Conservation (phyloP, 1,140 invertebrate genomes). For the Neodiprion virginianus region DNA sequence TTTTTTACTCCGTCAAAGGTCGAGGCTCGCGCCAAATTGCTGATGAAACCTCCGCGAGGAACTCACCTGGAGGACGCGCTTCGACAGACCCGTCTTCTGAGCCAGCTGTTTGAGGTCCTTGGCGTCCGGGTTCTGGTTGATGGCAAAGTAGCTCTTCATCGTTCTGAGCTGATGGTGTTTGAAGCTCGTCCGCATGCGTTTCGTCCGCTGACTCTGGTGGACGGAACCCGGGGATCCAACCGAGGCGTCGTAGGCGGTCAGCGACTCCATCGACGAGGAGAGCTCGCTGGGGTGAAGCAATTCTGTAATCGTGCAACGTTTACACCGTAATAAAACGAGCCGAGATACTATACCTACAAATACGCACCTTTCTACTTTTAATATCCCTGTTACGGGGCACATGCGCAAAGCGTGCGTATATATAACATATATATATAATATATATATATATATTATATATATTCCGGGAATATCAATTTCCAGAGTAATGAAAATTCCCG, state of each 20-base stretch:
- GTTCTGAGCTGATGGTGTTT: slow-evolving; percentile 96
- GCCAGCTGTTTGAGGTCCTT: slow-evolving; percentile 95
- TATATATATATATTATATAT: neutral
- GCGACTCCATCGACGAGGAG: slow-evolving; percentile 79
- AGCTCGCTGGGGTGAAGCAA: slow-evolving; percentile 75
- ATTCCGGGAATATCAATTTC: neutral
- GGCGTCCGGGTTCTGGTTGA: slow-evolving; percentile 97
- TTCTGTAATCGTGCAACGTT: slow-evolving; percentile 60
- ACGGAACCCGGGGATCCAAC: slow-evolving; percentile 73
- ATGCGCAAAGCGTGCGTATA: neutral
- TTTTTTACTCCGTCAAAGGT: neutral
- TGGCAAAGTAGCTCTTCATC: slow-evolving; percentile 96
- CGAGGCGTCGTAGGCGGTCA: slow-evolving; percentile 74
- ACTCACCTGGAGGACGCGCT: slow-evolving; percentile 92
- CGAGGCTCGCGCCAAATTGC: neutral
- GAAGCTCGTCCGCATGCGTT: slow-evolving; percentile 95
- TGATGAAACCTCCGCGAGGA: neutral
- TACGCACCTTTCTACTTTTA: too few relatives aligned
- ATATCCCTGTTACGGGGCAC: neutral
- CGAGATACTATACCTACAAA: neutral
- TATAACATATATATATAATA: neutral
- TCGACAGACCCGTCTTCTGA: slow-evolving; percentile 96
- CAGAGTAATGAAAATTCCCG: too few relatives aligned
- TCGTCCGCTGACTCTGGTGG: slow-evolving; percentile 72
- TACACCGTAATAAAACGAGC: neutral